phyloP scores from a whole-genome alignment of 2,113 vertebrate genomes.

The Erinaceus europaeus region DNA sequence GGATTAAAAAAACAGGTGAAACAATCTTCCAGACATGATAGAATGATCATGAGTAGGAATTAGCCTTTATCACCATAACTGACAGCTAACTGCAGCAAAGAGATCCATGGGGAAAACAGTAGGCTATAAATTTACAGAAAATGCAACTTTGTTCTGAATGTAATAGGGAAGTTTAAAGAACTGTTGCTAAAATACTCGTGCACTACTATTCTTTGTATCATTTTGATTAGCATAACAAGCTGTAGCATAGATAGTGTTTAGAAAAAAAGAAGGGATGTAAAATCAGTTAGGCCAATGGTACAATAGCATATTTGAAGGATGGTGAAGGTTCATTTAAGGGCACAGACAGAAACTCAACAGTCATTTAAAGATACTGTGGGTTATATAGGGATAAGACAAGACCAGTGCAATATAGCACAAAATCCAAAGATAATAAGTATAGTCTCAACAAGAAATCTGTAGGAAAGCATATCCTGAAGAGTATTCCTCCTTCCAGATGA shows the following conservation, averaged over 20 bases:
- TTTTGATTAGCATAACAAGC: too few relatives aligned
- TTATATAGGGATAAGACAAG: background rate
- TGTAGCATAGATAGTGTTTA: background rate
- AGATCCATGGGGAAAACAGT: background rate
- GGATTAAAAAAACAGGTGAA: background rate
- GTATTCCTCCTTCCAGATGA: background rate
- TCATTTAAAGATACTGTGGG: background rate
- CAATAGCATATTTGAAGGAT: background rate
- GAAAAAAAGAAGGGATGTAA: background rate
- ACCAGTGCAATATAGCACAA: background rate
- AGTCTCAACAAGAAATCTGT: background rate
- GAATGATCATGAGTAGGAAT: background rate
- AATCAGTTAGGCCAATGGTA: background rate
- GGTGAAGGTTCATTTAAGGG: background rate
- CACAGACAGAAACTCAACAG: background rate
- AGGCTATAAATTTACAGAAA: background rate
- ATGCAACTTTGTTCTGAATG: background rate
- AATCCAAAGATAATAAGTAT: conserved; percentile 18
- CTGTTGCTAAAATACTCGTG: background rate
- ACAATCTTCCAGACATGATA: background rate
- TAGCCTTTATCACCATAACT: background rate
- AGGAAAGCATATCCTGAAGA: background rate
- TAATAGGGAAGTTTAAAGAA: conserved; percentile 5
- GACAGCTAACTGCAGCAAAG: background rate
- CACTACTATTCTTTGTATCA: too few relatives aligned